phyloP scores from a whole-genome alignment of 2,888 invertebrate species.

The Galerucella nymphaeae region DNA sequence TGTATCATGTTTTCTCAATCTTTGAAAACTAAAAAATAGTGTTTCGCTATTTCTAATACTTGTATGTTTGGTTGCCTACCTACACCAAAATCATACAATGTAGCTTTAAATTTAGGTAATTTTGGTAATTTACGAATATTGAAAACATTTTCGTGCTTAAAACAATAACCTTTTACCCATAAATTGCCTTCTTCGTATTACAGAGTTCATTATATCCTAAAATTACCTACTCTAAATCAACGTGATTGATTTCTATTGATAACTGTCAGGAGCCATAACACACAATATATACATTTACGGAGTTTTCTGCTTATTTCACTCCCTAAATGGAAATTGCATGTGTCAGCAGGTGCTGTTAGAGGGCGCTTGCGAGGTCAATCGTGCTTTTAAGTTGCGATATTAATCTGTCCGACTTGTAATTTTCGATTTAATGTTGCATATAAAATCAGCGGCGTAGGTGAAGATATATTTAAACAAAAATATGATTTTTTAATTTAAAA shows the following conservation, averaged over 20 bases:
- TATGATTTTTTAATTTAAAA: no score
- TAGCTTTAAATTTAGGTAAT: no score
- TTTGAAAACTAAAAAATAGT: no score
- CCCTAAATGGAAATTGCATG: conserved; percentile 33
- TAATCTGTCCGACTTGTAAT: conserved; percentile 44
- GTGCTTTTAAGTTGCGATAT: conserved; percentile 42
- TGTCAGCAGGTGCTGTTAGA: conserved; percentile 42
- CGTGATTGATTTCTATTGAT: neutral
- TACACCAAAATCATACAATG: no score
- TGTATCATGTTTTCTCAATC: no score
- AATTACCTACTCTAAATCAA: conserved; percentile 4
- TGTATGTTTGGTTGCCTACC: no score
- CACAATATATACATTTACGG: no score
- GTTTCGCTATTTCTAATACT: no score
- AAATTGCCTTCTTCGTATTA: neutral
- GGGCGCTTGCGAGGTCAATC: conserved; percentile 46
- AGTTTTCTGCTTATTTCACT: conserved; percentile 22
- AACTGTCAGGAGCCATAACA: neutral
- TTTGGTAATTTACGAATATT: no score
- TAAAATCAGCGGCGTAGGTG: neutral
- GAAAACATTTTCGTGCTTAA: no score
- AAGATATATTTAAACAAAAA: neutral
- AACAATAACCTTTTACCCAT: neutral
- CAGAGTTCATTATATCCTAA: neutral
- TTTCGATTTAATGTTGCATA: conserved; percentile 39